Evolutionary conservation across 2,113 vertebrate genomes (phyloP).

Genomic region (Channa maculata): DNA sequence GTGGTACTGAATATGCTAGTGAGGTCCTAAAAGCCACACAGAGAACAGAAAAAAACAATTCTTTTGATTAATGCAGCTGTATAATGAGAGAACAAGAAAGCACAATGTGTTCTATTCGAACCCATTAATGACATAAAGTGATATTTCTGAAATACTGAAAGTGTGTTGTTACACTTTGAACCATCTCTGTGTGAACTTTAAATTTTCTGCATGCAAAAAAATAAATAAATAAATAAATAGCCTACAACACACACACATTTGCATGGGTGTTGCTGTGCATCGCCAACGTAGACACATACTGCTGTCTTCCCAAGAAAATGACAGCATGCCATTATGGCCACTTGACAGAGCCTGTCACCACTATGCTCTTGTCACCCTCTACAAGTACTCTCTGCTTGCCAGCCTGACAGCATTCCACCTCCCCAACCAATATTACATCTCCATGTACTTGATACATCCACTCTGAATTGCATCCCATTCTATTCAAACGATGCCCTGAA

Average conservation of each 20-base stretch:
- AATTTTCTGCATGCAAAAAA: constrained; percentile 30
- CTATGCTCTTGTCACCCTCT: constrained; percentile 67
- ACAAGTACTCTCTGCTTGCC: constrained; percentile 73
- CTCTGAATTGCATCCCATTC: constrained; percentile 74
- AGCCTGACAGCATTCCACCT: constrained; percentile 74
- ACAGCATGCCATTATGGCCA: constrained; percentile 76
- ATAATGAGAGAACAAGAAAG: constrained; percentile 38
- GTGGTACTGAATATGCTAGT: constrained; percentile 37
- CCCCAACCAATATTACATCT: constrained; percentile 72
- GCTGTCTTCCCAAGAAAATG: constrained; percentile 65
- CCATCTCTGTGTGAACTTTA: constrained; percentile 18
- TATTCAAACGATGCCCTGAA: constrained; percentile 75
- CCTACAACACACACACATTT: constrained; percentile 42
- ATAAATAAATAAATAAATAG: constrained; percentile 2
- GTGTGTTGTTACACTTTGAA: constrained; percentile 15
- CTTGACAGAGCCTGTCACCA: constrained; percentile 77
- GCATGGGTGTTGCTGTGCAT: constrained; percentile 51
- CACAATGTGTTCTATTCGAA: constrained; percentile 28
- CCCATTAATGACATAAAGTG: constrained; percentile 42
- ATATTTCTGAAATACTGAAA: constrained; percentile 23
- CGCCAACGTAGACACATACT: constrained; percentile 52
- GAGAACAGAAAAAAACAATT: constrained; percentile 37
- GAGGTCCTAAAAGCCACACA: constrained; percentile 29
- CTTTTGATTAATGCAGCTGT: constrained; percentile 41
- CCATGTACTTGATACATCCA: constrained; percentile 72